Evolutionary conservation across 2,113 vertebrate species (phyloP).

Genomic region (Terrapene triunguis): DNA sequence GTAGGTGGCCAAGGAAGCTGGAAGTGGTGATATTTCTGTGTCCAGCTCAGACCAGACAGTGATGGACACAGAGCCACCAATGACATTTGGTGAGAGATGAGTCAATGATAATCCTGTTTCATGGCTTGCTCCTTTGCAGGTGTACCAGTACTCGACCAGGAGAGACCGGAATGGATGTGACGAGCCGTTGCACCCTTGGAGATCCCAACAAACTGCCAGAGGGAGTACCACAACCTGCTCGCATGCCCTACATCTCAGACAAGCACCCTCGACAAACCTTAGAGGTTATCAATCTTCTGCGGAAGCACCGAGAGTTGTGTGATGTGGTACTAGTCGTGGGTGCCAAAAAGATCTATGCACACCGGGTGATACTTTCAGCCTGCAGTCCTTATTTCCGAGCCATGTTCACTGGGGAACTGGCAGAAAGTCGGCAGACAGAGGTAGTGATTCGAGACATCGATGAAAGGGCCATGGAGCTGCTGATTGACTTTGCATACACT

Average conservation of each 20-base stretch:
- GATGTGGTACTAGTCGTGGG: constrained; percentile 98
- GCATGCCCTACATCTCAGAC: constrained; percentile 98
- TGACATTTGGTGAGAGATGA: not conserved
- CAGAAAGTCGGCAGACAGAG: constrained; percentile 96
- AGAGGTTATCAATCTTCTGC: constrained; percentile 97
- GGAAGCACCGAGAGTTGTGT: constrained; percentile 96
- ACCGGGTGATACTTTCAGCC: constrained; percentile 96
- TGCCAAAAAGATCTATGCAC: constrained; percentile 97
- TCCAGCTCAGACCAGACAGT: rapidly evolving
- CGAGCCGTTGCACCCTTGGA: constrained; percentile 97
- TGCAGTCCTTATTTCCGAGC: constrained; percentile 99
- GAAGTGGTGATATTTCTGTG: rapidly evolving
- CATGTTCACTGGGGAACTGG: constrained; percentile 98
- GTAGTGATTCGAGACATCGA: constrained; percentile 98
- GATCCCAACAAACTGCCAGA: constrained; percentile 99
- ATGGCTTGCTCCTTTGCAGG: constrained; percentile 75
- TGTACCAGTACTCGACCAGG: constrained; percentile 93
- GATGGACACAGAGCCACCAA: rapidly evolving
- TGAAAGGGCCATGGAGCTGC: constrained; percentile 97
- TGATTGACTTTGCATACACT: constrained; percentile 98
- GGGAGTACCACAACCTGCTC: constrained; percentile 97
- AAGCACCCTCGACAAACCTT: constrained; percentile 98
- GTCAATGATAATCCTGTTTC: not conserved
- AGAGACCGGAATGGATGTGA: constrained; percentile 99
- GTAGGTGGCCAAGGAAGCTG: rapidly evolving